Conservation (phyloP, 2,888 invertebrate genomes). For the Netelia virgata region DNA sequence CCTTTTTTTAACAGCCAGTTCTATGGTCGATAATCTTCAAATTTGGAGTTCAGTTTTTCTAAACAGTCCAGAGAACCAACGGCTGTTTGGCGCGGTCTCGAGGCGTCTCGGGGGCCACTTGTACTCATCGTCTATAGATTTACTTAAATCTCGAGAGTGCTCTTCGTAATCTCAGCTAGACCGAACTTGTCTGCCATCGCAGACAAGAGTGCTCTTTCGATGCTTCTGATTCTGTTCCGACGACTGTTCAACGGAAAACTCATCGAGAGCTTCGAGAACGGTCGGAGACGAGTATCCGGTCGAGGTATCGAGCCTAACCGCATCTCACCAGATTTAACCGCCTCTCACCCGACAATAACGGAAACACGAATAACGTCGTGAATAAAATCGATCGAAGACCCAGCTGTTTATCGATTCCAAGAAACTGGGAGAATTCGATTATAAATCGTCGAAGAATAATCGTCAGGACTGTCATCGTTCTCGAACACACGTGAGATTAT, state of each 20-base stretch:
- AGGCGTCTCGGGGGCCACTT: conserved; percentile 36
- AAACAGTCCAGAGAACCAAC: conserved; percentile 3
- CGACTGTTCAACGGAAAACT: conserved; percentile 4
- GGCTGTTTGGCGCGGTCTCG: neutral
- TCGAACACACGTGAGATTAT: conserved; percentile 53
- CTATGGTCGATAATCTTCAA: neutral
- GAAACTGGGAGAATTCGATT: conserved; percentile 48
- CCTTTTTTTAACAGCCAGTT: neutral
- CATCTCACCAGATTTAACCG: conserved; percentile 6
- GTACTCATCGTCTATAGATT: conserved; percentile 26
- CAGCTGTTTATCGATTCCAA: conserved; percentile 32
- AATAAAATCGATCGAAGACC: conserved; percentile 23
- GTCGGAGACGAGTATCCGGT: conserved; percentile 3
- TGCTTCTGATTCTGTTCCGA: conserved; percentile 25
- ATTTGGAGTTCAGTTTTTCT: conserved; percentile 1
- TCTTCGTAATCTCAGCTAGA: conserved; percentile 37
- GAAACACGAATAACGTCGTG: neutral
- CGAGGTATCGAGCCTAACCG: neutral
- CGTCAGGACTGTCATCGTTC: conserved; percentile 38
- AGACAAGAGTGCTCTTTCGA: conserved; percentile 21
- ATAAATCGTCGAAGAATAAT: conserved; percentile 41
- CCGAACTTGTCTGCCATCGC: conserved; percentile 7
- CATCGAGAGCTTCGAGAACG: conserved; percentile 37
- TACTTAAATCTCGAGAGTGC: conserved; percentile 32
- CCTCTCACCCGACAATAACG: neutral